Evolutionary conservation across 1,140 invertebrate species (phyloP), one percentile per base, ranked within the genome.

Genomic region (Calephelis nemesis): DNA sequence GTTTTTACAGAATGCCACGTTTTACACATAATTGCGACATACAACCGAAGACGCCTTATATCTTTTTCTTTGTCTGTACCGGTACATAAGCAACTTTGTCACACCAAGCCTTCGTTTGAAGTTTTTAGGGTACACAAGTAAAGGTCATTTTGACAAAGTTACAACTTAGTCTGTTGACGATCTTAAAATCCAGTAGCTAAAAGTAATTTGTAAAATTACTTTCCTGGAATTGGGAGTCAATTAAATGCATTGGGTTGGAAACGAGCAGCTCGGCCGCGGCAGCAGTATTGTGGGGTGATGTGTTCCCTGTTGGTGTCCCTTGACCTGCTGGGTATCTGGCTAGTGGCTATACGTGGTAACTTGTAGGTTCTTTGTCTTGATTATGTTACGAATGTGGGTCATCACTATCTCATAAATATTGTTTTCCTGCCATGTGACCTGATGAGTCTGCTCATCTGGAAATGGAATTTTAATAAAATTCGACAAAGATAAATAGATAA

Each of bases 181-280:
- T 85, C 78, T 84, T 73, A 75, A 87, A 90, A 81, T 87, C 81
- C 85, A 82, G 88, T 91, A 91, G 88, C 88, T 80, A 77, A 87
- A 88, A 89, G 84, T 85, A 91, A 91, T 91, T 91, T 89, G 88
- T 91, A 87, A 91, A 91, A 90, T 90, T 88, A 86, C 83, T 79
- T 89, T 89, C 87, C 84, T 78, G 86, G 88, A 89, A 91, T 84
- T 81, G 81, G 80, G 81, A 85, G 78, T 84, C 87, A 89, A 89
- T 91, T 90, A 90, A 87, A 66, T 66, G 67, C 19, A 19, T 19
- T 3, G 19, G 19, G 19, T 19, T 1, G 0, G 19, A 19, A 19
- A 3, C 19, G 19, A 19, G 19, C 19, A 19, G 19, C 19, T 19
- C 19, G 19, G 19, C 3, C 19, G 19, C 19, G 19, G 19, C 19